These are phyloP conservation scores for Thelaira solivaga DNA, from an alignment of 2,888 invertebrate species.

Conservation along the genomic window DNA sequence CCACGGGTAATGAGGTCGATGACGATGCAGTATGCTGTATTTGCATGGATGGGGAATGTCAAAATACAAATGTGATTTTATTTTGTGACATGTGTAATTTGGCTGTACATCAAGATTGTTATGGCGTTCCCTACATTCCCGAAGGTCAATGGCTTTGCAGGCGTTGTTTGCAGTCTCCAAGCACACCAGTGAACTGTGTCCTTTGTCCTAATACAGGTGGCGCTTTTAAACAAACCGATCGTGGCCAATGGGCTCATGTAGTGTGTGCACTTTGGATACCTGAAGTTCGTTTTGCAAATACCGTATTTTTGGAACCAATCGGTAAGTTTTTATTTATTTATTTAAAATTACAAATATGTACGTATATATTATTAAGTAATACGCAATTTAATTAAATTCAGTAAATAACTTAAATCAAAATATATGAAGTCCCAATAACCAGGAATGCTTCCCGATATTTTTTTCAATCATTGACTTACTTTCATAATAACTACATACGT, in stretches of 20 bases:
- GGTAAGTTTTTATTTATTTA: constrained; percentile 77
- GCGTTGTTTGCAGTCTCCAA: constrained; percentile 96
- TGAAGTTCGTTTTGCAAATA: constrained; percentile 98
- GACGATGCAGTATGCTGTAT: constrained; percentile 99
- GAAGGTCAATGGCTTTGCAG: constrained; percentile 99
- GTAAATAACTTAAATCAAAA: no score
- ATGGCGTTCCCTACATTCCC: constrained; percentile 95
- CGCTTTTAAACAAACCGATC: constrained; percentile 98
- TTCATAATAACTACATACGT: no score
- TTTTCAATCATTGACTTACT: no score
- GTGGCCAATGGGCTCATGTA: constrained; percentile 97
- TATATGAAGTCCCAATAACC: no score
- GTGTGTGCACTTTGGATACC: constrained; percentile 99
- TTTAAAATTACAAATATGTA: no score
- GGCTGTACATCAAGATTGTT: constrained; percentile 99
- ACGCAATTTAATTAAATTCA: no score
- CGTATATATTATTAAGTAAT: no score
- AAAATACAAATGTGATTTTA: constrained; percentile 98
- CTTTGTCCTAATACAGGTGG: constrained; percentile 98
- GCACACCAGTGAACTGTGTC: constrained; percentile 96
- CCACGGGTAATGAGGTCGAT: constrained; percentile 88
- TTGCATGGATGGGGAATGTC: constrained; percentile 99
- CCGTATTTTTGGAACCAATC: constrained; percentile 97
- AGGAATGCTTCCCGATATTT: no score
- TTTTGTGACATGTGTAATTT: constrained; percentile 99